Percentiles rank a stretch among this genome's conserved stretches.
These are phyloP conservation scores for Cyclura pinguis DNA, from an alignment of 2,797 vertebrate species.

Conservation along the genomic window DNA sequence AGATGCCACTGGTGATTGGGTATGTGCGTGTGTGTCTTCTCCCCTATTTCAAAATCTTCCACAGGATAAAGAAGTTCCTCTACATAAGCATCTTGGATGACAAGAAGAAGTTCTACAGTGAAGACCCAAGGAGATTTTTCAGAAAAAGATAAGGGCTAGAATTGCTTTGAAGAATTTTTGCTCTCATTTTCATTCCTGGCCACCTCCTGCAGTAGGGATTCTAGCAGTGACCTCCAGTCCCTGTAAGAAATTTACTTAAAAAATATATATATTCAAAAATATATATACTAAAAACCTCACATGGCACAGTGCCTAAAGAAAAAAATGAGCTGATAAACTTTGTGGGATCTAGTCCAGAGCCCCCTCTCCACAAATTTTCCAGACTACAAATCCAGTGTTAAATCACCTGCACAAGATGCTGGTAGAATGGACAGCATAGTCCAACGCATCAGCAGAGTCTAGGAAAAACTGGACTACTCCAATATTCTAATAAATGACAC, in stretches of 20 bases:
- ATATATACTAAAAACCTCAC: background rate
- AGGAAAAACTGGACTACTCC: background rate
- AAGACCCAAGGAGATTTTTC: background rate
- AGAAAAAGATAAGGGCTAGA: background rate
- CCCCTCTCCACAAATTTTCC: background rate
- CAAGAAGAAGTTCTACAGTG: background rate
- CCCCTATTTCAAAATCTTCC: background rate
- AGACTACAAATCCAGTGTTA: background rate
- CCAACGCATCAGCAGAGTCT: background rate
- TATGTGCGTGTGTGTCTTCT: background rate
- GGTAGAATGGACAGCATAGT: background rate
- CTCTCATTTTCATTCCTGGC: background rate
- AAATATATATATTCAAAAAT: too few species aligned
- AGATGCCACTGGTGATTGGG: background rate
- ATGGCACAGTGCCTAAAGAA: background rate
- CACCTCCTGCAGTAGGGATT: background rate
- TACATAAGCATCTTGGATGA: background rate
- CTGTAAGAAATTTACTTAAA: background rate
- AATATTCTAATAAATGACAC: background rate
- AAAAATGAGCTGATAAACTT: background rate
- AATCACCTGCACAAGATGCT: background rate
- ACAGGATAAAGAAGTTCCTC: background rate
- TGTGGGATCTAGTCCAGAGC: too few species aligned
- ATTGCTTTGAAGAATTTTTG: background rate
- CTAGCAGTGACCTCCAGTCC: background rate